These are phyloP conservation scores for Hemitrygon akajei DNA, from an alignment of 2,797 vertebrate genomes.

Conservation along the genomic window DNA sequence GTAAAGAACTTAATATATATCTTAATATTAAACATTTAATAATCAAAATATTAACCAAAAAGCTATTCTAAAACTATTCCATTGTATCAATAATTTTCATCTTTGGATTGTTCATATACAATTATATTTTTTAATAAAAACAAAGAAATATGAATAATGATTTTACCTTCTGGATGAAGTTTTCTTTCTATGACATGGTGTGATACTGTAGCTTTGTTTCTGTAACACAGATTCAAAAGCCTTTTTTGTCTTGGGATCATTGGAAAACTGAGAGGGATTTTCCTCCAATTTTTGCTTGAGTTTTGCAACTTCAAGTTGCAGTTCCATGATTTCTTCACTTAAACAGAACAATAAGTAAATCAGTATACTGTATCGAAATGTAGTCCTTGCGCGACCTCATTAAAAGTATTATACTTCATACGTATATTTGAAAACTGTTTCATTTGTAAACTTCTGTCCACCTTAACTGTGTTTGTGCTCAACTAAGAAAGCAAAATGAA, in stretches of 20 bases:
- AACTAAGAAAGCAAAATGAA: slow-evolving; percentile 7
- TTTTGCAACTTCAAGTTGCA: slow-evolving; percentile 60
- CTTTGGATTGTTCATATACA: background rate
- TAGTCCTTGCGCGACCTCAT: background rate
- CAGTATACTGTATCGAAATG: background rate
- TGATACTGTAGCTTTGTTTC: slow-evolving; percentile 41
- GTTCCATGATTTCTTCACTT: slow-evolving; percentile 51
- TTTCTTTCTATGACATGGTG: background rate
- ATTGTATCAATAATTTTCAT: background rate
- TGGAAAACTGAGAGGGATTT: slow-evolving; percentile 57
- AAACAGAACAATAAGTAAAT: background rate
- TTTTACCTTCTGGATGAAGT: slow-evolving; percentile 48
- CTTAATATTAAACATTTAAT: background rate
- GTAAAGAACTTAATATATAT: background rate
- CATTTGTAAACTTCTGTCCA: background rate
- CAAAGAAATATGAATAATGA: background rate
- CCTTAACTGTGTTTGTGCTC: background rate
- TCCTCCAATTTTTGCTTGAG: slow-evolving; percentile 50
- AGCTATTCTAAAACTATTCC: background rate
- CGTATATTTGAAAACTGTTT: background rate
- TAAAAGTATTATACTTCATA: background rate
- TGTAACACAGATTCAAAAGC: slow-evolving; percentile 47
- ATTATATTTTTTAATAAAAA: background rate
- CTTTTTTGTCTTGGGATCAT: slow-evolving; percentile 55
- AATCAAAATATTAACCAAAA: background rate